Evolutionary conservation across 2,888 invertebrate genomes (phyloP).

Genomic region (Arctia plantaginis): DNA sequence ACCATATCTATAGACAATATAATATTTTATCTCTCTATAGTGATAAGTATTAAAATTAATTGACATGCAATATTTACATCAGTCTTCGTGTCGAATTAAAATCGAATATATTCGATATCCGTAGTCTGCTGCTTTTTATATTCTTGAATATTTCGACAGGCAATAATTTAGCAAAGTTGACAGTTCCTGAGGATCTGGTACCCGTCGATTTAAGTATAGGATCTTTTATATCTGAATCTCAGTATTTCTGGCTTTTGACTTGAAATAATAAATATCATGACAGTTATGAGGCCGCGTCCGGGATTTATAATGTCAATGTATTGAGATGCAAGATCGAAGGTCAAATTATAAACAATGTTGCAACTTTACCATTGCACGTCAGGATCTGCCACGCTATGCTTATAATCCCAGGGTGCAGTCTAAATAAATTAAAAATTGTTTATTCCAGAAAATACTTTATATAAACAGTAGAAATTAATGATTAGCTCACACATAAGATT

Average conservation of each 20-base stretch:
- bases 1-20: conserved; percentile 52
- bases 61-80: conserved; percentile 48
- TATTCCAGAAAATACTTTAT: background rate
- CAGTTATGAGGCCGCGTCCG: background rate
- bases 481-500: background rate
- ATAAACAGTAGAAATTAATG: background rate
- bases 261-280: background rate
- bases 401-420: background rate
- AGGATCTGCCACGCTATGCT: background rate
- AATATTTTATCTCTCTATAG: conserved; percentile 54
- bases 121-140: background rate
- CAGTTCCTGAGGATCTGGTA: background rate
- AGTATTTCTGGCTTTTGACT: conserved; percentile 24
- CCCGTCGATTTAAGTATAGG: conserved; percentile 12
- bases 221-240: conserved; percentile 36
- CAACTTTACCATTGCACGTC: background rate
- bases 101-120: conserved; percentile 44
- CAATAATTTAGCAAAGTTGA: background rate
- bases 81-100: too few relatives aligned
- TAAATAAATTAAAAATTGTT: background rate
- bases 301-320: background rate
- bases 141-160: background rate
- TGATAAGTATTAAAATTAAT: conserved; percentile 41
- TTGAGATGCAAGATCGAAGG: background rate
- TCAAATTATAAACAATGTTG: background rate